phyloP scores from a whole-genome alignment of 2,113 vertebrate genomes.

The Psophia crepitans region DNA sequence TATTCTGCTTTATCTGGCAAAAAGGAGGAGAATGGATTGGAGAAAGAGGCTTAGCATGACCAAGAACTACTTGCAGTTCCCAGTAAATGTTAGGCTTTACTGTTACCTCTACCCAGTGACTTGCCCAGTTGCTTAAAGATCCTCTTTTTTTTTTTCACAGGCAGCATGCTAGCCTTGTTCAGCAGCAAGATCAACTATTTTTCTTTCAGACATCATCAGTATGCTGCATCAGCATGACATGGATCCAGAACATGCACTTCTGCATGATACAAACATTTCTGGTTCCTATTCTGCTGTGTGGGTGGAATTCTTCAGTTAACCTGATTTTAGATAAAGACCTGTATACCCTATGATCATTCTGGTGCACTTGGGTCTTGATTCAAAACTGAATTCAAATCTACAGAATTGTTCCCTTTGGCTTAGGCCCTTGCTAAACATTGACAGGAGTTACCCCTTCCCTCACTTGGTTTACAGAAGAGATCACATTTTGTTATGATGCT shows the following conservation, averaged over 20 bases:
- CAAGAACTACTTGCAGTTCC: not conserved
- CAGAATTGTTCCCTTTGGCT: not conserved
- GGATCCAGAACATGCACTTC: not conserved
- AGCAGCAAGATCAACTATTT: not conserved
- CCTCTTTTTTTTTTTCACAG: not conserved
- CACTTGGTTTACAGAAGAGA: not conserved
- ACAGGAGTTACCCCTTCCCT: not conserved
- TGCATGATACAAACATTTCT: not conserved
- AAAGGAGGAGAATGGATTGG: not conserved
- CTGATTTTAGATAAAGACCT: not conserved
- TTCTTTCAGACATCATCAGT: not conserved
- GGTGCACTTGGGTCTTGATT: not conserved
- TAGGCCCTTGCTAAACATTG: not conserved
- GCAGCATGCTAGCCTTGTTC: not conserved
- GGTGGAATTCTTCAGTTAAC: not conserved
- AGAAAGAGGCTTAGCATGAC: not conserved
- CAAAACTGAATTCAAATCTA: not conserved
- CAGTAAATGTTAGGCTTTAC: not conserved
- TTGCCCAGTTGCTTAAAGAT: not conserved
- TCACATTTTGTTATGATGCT: not conserved
- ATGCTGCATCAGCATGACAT: rapidly evolving
- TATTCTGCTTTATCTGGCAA: not conserved
- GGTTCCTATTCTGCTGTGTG: not conserved
- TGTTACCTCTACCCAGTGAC: not conserved
- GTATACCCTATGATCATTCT: not conserved